These are phyloP conservation scores for Forbesichthys agassizii DNA, from an alignment of 2,113 vertebrate genomes.

Conservation along the genomic window DNA sequence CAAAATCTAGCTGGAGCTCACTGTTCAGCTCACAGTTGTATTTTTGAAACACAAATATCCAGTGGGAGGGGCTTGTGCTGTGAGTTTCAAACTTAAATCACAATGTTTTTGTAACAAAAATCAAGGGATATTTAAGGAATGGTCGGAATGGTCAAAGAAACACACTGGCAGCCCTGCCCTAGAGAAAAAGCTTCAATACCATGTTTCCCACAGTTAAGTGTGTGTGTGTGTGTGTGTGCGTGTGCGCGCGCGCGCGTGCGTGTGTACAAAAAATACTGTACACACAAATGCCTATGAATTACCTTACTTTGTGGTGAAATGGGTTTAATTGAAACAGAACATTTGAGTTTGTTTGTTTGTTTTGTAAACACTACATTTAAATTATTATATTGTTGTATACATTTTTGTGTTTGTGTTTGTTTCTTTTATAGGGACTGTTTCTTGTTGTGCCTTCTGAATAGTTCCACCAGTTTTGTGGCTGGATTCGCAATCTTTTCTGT, in stretches of 20 bases:
- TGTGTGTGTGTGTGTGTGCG: not conserved
- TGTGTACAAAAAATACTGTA: not conserved
- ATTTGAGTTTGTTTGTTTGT: not conserved
- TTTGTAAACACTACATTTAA: not conserved
- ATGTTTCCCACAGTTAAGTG: slow-evolving; percentile 57
- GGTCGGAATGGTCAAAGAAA: slow-evolving; percentile 68
- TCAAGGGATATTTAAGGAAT: slow-evolving; percentile 34
- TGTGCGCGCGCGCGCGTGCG: slow-evolving; percentile 1
- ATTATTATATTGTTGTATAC: not conserved
- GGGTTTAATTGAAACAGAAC: not conserved
- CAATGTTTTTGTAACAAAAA: too few relatives aligned
- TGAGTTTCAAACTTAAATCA: too few relatives aligned
- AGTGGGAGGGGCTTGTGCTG: too few relatives aligned
- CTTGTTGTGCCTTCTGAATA: slow-evolving; percentile 75
- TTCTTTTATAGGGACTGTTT: slow-evolving; percentile 66
- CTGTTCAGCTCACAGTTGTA: too few relatives aligned
- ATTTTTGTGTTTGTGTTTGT: not conserved
- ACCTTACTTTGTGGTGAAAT: not conserved
- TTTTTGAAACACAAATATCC: too few relatives aligned
- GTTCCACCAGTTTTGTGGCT: slow-evolving; percentile 74
- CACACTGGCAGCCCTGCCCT: slow-evolving; percentile 54
- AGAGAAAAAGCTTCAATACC: slow-evolving; percentile 50
- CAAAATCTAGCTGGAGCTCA: too few relatives aligned
- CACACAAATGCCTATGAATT: not conserved
- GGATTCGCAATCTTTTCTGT: slow-evolving; percentile 79